Conservation (phyloP, 2,113 vertebrate genomes). For the Calyptommatus sinebrachiatus region DNA sequence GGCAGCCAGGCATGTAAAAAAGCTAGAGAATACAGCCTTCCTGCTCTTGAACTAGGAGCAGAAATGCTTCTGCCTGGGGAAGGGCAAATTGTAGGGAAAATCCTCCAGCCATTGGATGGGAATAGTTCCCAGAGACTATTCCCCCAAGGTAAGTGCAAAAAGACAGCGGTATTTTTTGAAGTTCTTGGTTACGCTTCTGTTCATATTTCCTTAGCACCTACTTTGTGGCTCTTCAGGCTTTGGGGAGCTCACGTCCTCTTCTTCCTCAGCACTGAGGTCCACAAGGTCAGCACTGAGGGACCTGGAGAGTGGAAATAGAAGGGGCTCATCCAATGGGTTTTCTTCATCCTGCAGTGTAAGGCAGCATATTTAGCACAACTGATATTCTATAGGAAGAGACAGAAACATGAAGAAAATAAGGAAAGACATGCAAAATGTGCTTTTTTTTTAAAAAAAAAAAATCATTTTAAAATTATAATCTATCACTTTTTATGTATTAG, state of each 20-base stretch:
- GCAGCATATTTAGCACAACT: accelerated
- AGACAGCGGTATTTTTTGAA: not conserved
- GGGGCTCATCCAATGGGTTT: slow-evolving; percentile 83
- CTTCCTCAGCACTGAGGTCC: slow-evolving; percentile 85
- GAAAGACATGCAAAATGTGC: not conserved
- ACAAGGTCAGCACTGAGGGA: slow-evolving; percentile 74
- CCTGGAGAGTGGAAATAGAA: slow-evolving; percentile 74
- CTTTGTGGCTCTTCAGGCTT: not conserved
- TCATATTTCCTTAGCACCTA: not conserved
- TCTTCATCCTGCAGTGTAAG: slow-evolving; percentile 77
- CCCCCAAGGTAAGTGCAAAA: no score
- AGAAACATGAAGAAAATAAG: not conserved
- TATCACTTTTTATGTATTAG: no score
- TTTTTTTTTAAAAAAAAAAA: not conserved
- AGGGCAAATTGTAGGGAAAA: no score
- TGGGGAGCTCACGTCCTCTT: slow-evolving; percentile 48
- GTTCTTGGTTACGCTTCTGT: not conserved
- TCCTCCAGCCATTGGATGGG: no score
- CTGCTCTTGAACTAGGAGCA: no score
- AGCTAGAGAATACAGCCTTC: no score
- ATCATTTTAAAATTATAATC: no score
- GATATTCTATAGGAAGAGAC: not conserved
- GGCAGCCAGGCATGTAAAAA: no score
- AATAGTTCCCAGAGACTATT: no score
- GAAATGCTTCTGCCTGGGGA: no score